Evolutionary conservation across 2,888 invertebrate species (phyloP).

Genomic region (Lysandra bellargus): DNA sequence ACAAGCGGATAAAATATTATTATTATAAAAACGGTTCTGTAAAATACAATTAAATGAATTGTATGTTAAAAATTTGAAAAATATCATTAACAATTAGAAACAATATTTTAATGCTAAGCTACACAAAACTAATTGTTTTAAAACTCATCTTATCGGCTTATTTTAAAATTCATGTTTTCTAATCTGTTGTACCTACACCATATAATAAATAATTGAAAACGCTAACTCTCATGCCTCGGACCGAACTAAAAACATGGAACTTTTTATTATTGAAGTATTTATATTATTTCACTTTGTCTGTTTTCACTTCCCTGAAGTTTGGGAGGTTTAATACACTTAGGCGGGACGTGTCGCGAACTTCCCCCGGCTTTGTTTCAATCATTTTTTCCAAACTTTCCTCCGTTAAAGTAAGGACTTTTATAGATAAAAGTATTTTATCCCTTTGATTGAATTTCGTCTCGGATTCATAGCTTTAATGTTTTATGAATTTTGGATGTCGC

Average conservation of each 20-base stretch:
- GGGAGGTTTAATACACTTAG: constrained; percentile 77
- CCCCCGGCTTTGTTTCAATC: constrained; percentile 70
- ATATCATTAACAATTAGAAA: not conserved
- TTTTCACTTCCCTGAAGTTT: constrained; percentile 68
- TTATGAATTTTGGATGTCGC: constrained; percentile 1
- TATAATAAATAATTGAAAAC: not conserved
- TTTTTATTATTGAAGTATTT: constrained; percentile 79
- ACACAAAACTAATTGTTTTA: not conserved
- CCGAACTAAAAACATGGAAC: constrained; percentile 54
- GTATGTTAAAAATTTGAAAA: not conserved
- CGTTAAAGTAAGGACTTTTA: too few relatives aligned
- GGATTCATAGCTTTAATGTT: constrained; percentile 6
- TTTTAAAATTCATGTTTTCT: not conserved
- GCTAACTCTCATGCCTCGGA: constrained; percentile 38
- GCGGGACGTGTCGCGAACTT: constrained; percentile 61
- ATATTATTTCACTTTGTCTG: constrained; percentile 75
- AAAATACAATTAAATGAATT: not conserved
- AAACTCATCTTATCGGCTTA: not conserved
- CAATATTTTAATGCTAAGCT: not conserved
- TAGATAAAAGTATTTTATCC: constrained; percentile 37
- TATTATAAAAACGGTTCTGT: not conserved
- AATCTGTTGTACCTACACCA: not conserved
- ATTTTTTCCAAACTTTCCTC: constrained; percentile 59
- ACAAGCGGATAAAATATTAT: constrained; percentile 31
- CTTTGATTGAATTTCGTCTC: constrained; percentile 16